These are phyloP conservation scores for Scomberomorus guttatus DNA, from an alignment of 2,797 vertebrate genomes.

Conservation along the genomic window DNA sequence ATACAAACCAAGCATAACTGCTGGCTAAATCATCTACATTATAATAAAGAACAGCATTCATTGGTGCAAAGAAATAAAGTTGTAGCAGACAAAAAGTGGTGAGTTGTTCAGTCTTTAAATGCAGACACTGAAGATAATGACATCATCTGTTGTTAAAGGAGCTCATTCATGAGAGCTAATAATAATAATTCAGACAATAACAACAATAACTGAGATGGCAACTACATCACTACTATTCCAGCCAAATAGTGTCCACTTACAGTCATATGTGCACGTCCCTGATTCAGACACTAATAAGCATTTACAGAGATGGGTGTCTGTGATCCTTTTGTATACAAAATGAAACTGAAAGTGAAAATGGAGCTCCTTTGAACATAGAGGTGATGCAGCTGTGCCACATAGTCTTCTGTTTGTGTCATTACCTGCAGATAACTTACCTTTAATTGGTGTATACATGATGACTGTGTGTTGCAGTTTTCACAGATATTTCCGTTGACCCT, in stretches of 20 bases:
- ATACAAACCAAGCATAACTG: not conserved
- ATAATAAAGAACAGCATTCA: not conserved
- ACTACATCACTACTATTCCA: not conserved
- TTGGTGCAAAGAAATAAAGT: too few relatives aligned
- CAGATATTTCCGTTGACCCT: conserved; percentile 51
- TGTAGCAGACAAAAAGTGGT: too few relatives aligned
- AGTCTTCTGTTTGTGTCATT: not conserved
- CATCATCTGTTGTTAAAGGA: too few relatives aligned
- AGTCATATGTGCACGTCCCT: not conserved
- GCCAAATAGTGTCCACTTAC: not conserved
- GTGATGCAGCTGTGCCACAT: not conserved
- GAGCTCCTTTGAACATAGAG: not conserved
- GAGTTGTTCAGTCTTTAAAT: too few relatives aligned
- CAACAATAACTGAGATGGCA: too few relatives aligned
- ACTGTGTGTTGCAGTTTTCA: conserved; percentile 13
- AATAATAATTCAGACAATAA: too few relatives aligned
- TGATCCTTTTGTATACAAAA: not conserved
- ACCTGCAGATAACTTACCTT: conserved; percentile 56
- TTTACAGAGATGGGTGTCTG: not conserved
- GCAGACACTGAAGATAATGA: too few relatives aligned
- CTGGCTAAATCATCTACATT: not conserved
- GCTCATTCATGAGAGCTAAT: too few relatives aligned
- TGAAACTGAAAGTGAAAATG: conserved; percentile 40
- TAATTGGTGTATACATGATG: conserved; percentile 58
- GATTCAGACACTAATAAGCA: not conserved